Base-by-base conservation (phyloP, 1,140 invertebrate genomes). In the Drosophila eugracilis region DNA sequence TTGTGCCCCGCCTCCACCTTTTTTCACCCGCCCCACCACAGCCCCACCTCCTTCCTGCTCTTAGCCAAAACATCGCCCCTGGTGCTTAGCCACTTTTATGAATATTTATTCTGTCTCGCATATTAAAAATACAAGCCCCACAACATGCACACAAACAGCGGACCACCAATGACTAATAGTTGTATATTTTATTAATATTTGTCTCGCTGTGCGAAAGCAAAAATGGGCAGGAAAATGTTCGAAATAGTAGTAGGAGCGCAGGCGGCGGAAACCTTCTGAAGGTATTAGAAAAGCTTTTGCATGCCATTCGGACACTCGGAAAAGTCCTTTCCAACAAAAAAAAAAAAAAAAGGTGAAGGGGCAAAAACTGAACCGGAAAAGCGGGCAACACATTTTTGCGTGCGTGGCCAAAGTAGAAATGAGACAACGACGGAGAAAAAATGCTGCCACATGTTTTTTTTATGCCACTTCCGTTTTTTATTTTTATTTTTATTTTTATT, bases 171-270 rank as follows among this genome's bases (percentile, higher is more conserved):
- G 83, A 88, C 83, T 88, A 88, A 88, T 88, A 88, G 83, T 88
- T 88, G 83, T 81, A 88, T 88, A 88, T 88, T 88, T 88, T 88
- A 88, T 88, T 88, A 88, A 88, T 88, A 88, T 88, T 88, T 83
- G 69, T 88, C 78, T 75, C 58, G 62, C 76, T 78, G 63, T 78
- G 58, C n/a, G 15, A 34, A 22, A 3, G 26, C 19, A 42, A 42
- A 47, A 50, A 28, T 44, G 41, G 26, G 39, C 3, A 50, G 39
- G 37, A 19, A 37, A 15, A 47, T 44, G 53, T 15, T 21, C 14
- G 45, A 1, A 28, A 39, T 1, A 7, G 45, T 2, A 17, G 30
- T 7, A 9, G 36, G 14, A 1, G 6, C 1, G 1, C 1, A 7
- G 14, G 3, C 12, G 17, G 28, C 5, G 1, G n/a, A 60, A 30